Conservation (phyloP, 2,113 vertebrate species). For the Donacobius atricapilla region DNA sequence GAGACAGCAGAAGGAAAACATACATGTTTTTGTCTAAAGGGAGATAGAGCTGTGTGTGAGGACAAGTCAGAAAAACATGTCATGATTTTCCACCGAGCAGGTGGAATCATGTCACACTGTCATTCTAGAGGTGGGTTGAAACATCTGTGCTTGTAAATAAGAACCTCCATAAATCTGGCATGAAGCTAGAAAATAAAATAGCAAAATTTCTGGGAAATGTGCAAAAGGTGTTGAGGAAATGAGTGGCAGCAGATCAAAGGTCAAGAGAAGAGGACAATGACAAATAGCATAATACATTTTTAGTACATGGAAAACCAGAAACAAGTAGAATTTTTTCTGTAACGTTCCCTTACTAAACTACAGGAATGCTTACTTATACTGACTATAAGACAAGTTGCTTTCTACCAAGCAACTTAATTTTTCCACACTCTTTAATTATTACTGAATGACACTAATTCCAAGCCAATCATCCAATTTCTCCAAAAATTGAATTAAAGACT, state of each 20-base stretch:
- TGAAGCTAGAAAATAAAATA: neutral
- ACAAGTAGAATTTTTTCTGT: neutral
- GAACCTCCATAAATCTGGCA: neutral
- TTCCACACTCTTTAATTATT: neutral
- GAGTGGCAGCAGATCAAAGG: neutral
- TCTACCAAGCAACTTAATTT: neutral
- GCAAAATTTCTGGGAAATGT: neutral
- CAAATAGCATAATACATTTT: neutral
- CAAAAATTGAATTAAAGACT: neutral
- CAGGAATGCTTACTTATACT: neutral
- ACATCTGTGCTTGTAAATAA: neutral
- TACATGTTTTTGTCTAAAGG: neutral
- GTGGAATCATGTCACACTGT: slow-evolving; percentile 1
- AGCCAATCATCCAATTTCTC: neutral
- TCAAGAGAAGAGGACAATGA: neutral
- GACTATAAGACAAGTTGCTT: neutral
- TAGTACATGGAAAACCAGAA: neutral
- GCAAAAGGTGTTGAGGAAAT: neutral
- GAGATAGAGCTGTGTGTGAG: neutral
- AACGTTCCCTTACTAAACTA: neutral
- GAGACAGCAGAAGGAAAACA: neutral
- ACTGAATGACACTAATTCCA: neutral
- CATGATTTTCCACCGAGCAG: neutral
- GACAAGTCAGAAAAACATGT: neutral
- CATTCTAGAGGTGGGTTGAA: neutral